Conservation (phyloP, 2,113 vertebrate species). For the Tetraodon nigroviridis region DNA sequence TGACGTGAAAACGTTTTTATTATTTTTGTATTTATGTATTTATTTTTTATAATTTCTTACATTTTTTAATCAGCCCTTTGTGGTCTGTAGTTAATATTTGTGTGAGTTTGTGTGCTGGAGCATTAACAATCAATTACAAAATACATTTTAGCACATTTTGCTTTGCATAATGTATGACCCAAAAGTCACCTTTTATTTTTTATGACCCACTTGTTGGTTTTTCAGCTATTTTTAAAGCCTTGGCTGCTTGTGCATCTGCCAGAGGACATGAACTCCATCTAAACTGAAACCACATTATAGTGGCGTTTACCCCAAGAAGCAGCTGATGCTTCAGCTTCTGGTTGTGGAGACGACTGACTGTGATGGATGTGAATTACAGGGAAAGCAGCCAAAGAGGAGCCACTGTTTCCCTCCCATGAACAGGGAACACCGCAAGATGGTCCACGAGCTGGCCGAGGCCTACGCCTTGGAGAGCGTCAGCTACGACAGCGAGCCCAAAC, state of each 20-base stretch:
- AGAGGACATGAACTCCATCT: no score
- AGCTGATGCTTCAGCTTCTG: slow-evolving; percentile 11
- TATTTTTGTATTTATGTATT: no score
- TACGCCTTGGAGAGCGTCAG: slow-evolving; percentile 91
- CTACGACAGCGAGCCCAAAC: slow-evolving; percentile 96
- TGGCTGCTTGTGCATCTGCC: no score
- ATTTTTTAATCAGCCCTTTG: no score
- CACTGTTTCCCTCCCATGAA: slow-evolving; percentile 97
- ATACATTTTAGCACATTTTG: no score
- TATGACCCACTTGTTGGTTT: slow-evolving; percentile 29
- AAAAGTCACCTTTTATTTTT: neutral
- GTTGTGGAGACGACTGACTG: slow-evolving; percentile 1
- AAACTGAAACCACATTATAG: no score
- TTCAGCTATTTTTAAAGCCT: slow-evolving; percentile 21
- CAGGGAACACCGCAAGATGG: slow-evolving; percentile 88
- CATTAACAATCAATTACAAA: no score
- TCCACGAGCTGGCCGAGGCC: slow-evolving; percentile 92
- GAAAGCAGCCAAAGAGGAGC: slow-evolving; percentile 86
- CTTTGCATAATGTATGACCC: no score
- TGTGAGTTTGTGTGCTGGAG: no score
- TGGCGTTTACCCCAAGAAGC: neutral
- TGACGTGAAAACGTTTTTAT: neutral
- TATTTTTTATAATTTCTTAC: no score
- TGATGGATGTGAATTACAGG: slow-evolving; percentile 67
- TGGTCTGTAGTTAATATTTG: no score